Conservation (phyloP, 1,140 invertebrate genomes). For the Bombus polaris region DNA sequence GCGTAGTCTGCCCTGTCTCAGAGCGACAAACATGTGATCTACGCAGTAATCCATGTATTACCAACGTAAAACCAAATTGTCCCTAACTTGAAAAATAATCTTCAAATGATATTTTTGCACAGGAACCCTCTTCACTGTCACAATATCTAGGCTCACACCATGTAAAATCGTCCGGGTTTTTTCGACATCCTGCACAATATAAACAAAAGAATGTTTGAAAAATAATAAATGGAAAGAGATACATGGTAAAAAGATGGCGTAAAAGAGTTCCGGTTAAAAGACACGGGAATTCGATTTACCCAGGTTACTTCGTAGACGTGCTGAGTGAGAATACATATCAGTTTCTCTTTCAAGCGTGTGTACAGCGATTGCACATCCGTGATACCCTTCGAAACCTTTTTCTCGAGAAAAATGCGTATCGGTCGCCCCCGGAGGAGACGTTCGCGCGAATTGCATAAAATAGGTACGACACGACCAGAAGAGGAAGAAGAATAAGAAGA, state of each 20-base stretch:
- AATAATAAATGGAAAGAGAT: background rate
- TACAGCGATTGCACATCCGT: conserved; percentile 64
- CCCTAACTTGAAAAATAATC: too few species aligned
- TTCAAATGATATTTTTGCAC: too few species aligned
- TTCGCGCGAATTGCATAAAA: conserved; percentile 8
- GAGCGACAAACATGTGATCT: too few species aligned
- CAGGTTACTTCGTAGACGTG: conserved; percentile 46
- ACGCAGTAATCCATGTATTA: too few species aligned
- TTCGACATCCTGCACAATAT: background rate
- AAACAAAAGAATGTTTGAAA: background rate
- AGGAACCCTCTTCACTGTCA: too few species aligned
- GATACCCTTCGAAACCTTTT: conserved; percentile 51
- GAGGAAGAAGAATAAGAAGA: background rate
- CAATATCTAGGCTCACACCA: too few species aligned
- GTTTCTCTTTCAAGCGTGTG: conserved; percentile 61
- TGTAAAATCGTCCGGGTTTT: too few species aligned
- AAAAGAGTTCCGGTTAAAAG: background rate
- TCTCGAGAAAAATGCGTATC: conserved; percentile 21
- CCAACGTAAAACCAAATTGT: too few species aligned
- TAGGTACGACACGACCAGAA: conserved; percentile 7
- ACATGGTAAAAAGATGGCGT: background rate
- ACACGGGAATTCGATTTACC: conserved; percentile 44
- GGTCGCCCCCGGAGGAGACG: background rate
- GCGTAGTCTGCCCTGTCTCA: too few species aligned
- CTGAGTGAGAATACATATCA: conserved; percentile 54